Conservation (phyloP, 92 coral and sea anemone species). For the Zoanthus sociatus region DNA sequence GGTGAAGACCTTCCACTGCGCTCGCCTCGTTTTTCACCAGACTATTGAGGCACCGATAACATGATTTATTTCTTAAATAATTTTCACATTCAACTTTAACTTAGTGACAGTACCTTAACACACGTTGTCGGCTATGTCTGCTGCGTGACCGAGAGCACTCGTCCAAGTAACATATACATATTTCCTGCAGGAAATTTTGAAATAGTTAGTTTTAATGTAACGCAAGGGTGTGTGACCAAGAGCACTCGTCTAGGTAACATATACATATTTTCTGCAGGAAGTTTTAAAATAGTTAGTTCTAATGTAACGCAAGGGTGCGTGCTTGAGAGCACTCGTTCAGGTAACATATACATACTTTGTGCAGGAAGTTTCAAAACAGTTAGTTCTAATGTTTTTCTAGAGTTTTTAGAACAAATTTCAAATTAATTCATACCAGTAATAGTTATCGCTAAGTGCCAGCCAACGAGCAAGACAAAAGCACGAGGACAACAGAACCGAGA, state of each 20-base stretch:
- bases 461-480: no score
- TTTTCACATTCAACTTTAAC: no score
- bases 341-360: slow-evolving; percentile 88
- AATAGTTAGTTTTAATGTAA: no score
- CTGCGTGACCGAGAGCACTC: slow-evolving; percentile 82
- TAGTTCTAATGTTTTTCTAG: no score
- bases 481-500: no score
- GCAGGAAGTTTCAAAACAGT: background rate
- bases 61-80: no score
- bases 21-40: no score
- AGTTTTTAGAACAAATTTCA: no score
- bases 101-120: slow-evolving; percentile 59
- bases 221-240: slow-evolving; percentile 57
- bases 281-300: background rate
- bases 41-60: no score
- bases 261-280: slow-evolving; percentile 77
- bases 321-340: slow-evolving; percentile 73
- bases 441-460: no score
- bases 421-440: no score
- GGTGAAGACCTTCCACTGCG: no score
- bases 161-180: slow-evolving; percentile 80
- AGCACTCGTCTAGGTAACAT: slow-evolving; percentile 80
- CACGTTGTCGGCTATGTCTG: slow-evolving; percentile 77
- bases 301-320: slow-evolving; percentile 37
- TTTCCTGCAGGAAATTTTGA: slow-evolving; percentile 62